A percentile compares a stretch with the other conserved stretches of the same genome.
Evolutionary conservation across 2,113 vertebrate genomes (phyloP).

Genomic region (Campylomormyrus numenius): DNA sequence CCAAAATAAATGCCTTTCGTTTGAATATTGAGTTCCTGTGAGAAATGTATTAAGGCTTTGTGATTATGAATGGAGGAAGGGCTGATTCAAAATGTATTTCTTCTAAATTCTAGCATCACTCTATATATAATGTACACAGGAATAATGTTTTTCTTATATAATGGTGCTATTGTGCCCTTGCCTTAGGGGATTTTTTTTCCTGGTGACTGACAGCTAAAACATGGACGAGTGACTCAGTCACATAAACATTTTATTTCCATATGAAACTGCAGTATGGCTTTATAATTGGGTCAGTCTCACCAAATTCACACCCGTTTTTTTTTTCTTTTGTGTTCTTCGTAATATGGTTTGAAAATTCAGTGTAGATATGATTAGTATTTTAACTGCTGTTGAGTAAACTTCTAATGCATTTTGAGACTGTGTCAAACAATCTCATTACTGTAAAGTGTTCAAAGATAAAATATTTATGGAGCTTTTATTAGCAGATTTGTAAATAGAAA

Average conservation of each 20-base stretch:
- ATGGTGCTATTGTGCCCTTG: conserved; percentile 21
- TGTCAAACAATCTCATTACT: not conserved
- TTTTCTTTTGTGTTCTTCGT: not conserved
- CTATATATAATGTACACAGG: not conserved
- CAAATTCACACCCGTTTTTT: not conserved
- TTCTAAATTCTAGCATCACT: conserved; percentile 8
- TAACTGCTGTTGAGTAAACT: not conserved
- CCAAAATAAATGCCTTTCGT: not conserved
- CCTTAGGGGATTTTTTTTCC: not conserved
- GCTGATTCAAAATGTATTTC: not conserved
- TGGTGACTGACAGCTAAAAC: not conserved
- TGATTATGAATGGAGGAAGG: conserved; percentile 17
- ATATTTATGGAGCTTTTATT: conserved; percentile 1
- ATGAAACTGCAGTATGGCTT: not conserved
- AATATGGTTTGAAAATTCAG: not conserved
- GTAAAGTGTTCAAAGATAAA: conserved; percentile 1
- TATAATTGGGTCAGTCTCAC: conserved; percentile 4
- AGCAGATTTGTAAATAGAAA: not conserved
- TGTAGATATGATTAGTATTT: not conserved
- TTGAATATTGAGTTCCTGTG: not conserved
- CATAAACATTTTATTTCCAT: not conserved
- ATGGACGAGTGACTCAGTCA: not conserved
- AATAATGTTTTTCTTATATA: not conserved
- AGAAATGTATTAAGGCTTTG: not conserved
- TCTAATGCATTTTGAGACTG: not conserved